A percentile compares a stretch with the other conserved stretches of the same genome.
Evolutionary conservation across 1,140 invertebrate species (phyloP).

Genomic region (Chrysoperla carnea): DNA sequence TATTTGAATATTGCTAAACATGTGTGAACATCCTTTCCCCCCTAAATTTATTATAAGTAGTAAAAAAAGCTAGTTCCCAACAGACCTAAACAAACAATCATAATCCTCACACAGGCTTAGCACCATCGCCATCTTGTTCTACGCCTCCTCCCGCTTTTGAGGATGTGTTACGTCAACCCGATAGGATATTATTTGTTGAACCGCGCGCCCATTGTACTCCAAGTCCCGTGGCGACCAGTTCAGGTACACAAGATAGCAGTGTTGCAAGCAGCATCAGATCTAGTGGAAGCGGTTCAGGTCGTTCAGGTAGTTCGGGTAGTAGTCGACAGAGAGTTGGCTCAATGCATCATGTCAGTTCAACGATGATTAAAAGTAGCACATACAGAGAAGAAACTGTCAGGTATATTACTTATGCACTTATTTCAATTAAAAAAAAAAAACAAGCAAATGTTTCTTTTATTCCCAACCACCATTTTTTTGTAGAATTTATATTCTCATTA

Average conservation of each 20-base stretch:
- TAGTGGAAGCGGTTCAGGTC: not conserved
- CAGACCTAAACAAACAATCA: not conserved
- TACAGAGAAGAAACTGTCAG: slow-evolving; percentile 23
- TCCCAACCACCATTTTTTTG: not conserved
- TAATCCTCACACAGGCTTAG: slow-evolving; percentile 13
- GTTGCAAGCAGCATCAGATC: not conserved
- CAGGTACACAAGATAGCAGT: not conserved
- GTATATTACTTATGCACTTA: slow-evolving; percentile 10
- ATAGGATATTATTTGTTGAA: slow-evolving; percentile 17
- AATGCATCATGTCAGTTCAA: not conserved
- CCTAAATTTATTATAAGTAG: no score
- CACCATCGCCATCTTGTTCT: slow-evolving; percentile 24
- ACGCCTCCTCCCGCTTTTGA: slow-evolving; percentile 79
- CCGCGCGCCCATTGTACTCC: slow-evolving; percentile 6
- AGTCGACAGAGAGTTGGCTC: not conserved
- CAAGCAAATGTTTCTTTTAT: not conserved
- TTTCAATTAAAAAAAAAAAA: not conserved
- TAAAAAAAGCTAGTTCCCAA: not conserved
- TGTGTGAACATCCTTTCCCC: no score
- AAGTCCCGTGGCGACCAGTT: slow-evolving; percentile 3
- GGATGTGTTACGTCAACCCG: slow-evolving; percentile 39
- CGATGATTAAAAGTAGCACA: not conserved
- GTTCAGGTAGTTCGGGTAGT: not conserved
- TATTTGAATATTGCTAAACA: no score
- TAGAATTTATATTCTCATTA: no score